These are phyloP conservation scores for Endomychus coccineus DNA, from an alignment of 2,888 invertebrate genomes.

Conservation along the genomic window DNA sequence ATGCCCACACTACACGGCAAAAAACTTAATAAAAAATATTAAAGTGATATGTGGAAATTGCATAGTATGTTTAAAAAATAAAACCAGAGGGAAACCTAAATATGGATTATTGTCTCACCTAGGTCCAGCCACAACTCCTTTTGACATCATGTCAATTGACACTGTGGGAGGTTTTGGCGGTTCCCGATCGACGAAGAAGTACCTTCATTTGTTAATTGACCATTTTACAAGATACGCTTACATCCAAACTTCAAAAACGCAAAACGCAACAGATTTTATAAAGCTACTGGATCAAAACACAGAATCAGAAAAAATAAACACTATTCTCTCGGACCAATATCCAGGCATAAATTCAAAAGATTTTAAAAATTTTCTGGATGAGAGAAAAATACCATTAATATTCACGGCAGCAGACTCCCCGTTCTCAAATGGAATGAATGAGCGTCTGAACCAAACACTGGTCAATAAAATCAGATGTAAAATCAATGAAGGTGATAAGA, in stretches of 20 bases:
- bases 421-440: slow-evolving; percentile 25
- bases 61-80: too few species aligned
- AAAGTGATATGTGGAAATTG: too few species aligned
- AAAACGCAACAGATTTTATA: slow-evolving; percentile 29
- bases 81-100: too few species aligned
- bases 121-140: neutral
- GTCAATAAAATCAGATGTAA: slow-evolving; percentile 28
- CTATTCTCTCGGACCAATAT: slow-evolving; percentile 31
- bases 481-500: slow-evolving; percentile 19
- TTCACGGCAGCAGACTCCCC: slow-evolving; percentile 21
- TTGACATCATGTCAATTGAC: slow-evolving; percentile 20
- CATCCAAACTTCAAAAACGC: slow-evolving; percentile 28
- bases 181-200: slow-evolving; percentile 30
- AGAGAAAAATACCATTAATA: slow-evolving; percentile 16
- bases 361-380: slow-evolving; percentile 28
- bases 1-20: too few species aligned
- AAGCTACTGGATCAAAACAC: slow-evolving; percentile 25
- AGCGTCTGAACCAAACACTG: slow-evolving; percentile 26
- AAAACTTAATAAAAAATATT: too few species aligned
- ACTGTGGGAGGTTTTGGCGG: slow-evolving; percentile 32
- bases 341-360: slow-evolving; percentile 31
- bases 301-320: slow-evolving; percentile 23
- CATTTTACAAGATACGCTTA: slow-evolving; percentile 31
- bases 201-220: slow-evolving; percentile 30
- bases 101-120: neutral